Evolutionary conservation across 2,113 vertebrate species (phyloP).

Genomic region (Aegithalos caudatus): DNA sequence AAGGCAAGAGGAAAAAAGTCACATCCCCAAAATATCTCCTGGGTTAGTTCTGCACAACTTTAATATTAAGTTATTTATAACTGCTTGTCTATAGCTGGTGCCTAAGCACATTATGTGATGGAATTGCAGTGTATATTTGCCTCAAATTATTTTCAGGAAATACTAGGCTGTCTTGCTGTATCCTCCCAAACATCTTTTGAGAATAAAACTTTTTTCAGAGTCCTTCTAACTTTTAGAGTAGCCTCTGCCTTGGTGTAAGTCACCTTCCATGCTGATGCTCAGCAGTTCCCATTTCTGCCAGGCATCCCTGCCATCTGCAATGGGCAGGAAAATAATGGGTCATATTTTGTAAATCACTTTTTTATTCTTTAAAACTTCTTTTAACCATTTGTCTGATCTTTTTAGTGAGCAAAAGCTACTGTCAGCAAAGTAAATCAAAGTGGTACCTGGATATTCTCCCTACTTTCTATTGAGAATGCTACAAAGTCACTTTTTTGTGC

Average conservation of each 20-base stretch:
- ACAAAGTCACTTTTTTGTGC: neutral
- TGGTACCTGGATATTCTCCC: neutral
- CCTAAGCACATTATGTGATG: neutral
- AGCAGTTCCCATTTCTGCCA: neutral
- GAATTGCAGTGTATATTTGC: neutral
- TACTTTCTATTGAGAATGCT: neutral
- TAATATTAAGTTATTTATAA: neutral
- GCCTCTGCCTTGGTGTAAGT: neutral
- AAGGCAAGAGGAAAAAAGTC: neutral
- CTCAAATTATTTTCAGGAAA: neutral
- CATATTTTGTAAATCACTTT: neutral
- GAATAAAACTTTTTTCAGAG: neutral
- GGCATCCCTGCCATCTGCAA: neutral
- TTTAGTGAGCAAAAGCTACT: neutral
- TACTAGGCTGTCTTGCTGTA: neutral
- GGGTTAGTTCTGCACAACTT: neutral
- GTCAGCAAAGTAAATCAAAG: neutral
- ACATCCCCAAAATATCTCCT: neutral
- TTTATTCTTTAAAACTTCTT: neutral
- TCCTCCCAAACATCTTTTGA: neutral
- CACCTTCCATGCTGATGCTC: neutral
- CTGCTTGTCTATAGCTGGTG: neutral
- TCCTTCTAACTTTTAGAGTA: neutral
- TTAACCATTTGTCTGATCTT: neutral
- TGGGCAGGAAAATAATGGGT: neutral